Conservation (phyloP, 2,113 vertebrate species). For the Helogale parvula region DNA sequence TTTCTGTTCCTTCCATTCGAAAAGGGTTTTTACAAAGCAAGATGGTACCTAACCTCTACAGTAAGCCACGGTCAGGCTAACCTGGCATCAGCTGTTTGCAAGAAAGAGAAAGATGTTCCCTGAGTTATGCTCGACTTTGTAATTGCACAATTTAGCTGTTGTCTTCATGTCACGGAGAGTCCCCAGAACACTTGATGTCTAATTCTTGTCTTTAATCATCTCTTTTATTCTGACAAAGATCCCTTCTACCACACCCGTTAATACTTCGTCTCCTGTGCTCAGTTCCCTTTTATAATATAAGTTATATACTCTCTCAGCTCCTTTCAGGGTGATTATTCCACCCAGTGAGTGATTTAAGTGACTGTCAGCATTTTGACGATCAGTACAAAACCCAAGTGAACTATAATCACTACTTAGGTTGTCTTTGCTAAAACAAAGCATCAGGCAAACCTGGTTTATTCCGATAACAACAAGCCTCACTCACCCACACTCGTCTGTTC, state of each 20-base stretch:
- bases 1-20: neutral
- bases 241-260: constrained; percentile 12
- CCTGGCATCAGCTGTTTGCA: neutral
- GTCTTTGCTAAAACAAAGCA: constrained; percentile 58
- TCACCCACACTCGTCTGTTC: neutral
- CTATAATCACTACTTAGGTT: constrained; percentile 29
- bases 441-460: neutral
- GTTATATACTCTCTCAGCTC: constrained; percentile 26
- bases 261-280: neutral
- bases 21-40: neutral
- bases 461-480: neutral
- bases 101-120: neutral
- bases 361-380: constrained; percentile 61
- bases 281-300: constrained; percentile 38
- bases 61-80: neutral
- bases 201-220: constrained; percentile 38
- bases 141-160: constrained; percentile 33
- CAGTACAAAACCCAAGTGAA: constrained; percentile 44
- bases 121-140: constrained; percentile 14
- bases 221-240: constrained; percentile 54
- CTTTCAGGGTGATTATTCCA: constrained; percentile 67
- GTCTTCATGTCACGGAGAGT: constrained; percentile 31
- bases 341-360: constrained; percentile 63
- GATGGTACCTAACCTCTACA: neutral
- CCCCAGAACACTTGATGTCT: neutral